These are phyloP conservation scores for Amblyopsis hoosieri DNA, from an alignment of 2,797 vertebrate genomes.

Conservation along the genomic window DNA sequence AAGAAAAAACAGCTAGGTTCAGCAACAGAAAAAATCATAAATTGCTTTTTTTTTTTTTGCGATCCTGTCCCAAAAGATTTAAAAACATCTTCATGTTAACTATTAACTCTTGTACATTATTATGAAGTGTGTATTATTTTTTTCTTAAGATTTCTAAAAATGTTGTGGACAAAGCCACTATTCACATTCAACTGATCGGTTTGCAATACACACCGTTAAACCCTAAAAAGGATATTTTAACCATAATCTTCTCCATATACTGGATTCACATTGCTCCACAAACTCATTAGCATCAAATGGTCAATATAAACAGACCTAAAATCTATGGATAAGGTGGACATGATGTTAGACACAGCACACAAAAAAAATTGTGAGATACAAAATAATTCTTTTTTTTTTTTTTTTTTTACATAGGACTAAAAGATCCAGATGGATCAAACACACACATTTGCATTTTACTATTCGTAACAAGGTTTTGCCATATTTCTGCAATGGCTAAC, in stretches of 20 bases:
- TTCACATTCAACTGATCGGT: conserved; percentile 46
- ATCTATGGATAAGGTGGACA: conserved; percentile 58
- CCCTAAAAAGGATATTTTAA: conserved; percentile 54
- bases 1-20: conserved; percentile 42
- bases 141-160: conserved; percentile 47
- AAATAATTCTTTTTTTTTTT: conserved; percentile 23
- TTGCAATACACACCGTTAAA: conserved; percentile 52
- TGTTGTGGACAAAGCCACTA: conserved; percentile 50
- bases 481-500: conserved; percentile 56
- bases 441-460: conserved; percentile 53
- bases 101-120: conserved; percentile 45
- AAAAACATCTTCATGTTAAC: conserved; percentile 66
- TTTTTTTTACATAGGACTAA: conserved; percentile 50
- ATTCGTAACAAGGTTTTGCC: conserved; percentile 58
- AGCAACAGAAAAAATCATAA: conserved; percentile 67
- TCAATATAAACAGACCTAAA: conserved; percentile 54
- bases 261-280: conserved; percentile 57
- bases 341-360: conserved; percentile 60
- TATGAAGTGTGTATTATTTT: conserved; percentile 46
- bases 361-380: conserved; percentile 43
- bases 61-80: conserved; percentile 67
- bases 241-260: conserved; percentile 45
- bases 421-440: conserved; percentile 55
- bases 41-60: conserved; percentile 68
- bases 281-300: conserved; percentile 44